A percentile compares a stretch with the other conserved stretches of the same genome.
phyloP scores from a whole-genome alignment of 1,140 invertebrate genomes.

The Cyrtorhinus lividipennis region DNA sequence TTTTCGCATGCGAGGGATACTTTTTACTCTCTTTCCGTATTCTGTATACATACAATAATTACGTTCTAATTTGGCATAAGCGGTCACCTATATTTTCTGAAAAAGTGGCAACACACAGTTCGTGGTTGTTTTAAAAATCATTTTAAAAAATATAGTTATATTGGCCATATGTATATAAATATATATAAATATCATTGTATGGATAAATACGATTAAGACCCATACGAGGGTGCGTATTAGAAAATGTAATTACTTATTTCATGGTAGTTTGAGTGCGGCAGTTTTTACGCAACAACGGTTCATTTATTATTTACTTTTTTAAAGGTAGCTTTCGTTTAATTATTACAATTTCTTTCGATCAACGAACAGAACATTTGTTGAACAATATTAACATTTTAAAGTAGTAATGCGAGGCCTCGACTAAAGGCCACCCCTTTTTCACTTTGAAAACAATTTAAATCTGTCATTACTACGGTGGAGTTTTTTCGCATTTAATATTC shows the following conservation, averaged over 20 bases:
- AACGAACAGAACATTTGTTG: background rate
- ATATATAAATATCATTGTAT: background rate
- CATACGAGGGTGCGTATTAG: background rate
- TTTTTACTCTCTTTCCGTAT: background rate
- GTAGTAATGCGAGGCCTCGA: background rate
- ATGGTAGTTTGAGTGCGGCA: background rate
- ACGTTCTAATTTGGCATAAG: background rate
- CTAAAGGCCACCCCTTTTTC: background rate
- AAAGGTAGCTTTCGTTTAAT: background rate
- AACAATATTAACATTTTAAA: background rate
- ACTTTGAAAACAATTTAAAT: background rate
- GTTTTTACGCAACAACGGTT: background rate
- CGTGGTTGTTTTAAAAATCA: background rate
- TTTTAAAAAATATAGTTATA: background rate
- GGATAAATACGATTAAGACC: background rate
- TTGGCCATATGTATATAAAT: background rate
- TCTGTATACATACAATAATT: background rate
- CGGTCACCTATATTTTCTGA: background rate
- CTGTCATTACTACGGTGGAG: background rate
- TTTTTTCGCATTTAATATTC: background rate
- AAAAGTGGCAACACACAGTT: background rate
- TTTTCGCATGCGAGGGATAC: background rate
- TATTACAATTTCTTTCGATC: background rate
- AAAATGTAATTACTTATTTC: background rate
- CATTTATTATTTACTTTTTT: background rate